These are phyloP conservation scores for Pitangus sulphuratus DNA, from an alignment of 2,797 vertebrate species.

Conservation along the genomic window DNA sequence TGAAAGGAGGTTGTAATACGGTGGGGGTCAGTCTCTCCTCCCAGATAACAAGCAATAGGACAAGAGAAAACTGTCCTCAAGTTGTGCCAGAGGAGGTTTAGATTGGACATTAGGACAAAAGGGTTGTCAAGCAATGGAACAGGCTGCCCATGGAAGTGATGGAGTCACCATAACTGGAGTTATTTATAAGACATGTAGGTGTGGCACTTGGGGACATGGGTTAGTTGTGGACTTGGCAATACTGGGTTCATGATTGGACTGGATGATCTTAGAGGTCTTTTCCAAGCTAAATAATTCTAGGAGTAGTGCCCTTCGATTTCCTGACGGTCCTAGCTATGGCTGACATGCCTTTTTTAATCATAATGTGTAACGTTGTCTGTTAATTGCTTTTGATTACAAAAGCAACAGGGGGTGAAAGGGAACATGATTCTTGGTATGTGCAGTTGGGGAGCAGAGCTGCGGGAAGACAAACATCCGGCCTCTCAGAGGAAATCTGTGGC, in stretches of 20 bases:
- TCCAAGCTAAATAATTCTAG: not conserved
- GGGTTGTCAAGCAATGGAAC: not conserved
- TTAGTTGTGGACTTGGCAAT: not conserved
- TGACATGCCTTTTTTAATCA: not conserved
- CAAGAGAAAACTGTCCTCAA: not conserved
- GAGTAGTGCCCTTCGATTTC: not conserved
- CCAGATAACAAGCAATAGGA: not conserved
- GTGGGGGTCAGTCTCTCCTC: rapidly evolving
- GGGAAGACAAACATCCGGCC: not conserved
- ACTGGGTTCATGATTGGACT: not conserved
- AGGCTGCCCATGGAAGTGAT: not conserved
- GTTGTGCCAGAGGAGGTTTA: not conserved
- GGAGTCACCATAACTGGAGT: not conserved
- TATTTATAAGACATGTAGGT: not conserved
- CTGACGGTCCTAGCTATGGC: not conserved
- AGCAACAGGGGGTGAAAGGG: not conserved
- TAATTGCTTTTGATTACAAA: not conserved
- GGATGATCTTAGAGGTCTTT: not conserved
- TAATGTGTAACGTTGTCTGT: not conserved
- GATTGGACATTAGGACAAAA: not conserved
- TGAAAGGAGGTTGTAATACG: not conserved
- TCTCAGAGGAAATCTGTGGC: not conserved
- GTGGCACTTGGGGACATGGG: not conserved
- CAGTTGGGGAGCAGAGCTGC: not conserved
- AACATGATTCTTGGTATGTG: not conserved